Base-by-base conservation (phyloP, 2,797 vertebrate species). In the Helarctos malayanus region DNA sequence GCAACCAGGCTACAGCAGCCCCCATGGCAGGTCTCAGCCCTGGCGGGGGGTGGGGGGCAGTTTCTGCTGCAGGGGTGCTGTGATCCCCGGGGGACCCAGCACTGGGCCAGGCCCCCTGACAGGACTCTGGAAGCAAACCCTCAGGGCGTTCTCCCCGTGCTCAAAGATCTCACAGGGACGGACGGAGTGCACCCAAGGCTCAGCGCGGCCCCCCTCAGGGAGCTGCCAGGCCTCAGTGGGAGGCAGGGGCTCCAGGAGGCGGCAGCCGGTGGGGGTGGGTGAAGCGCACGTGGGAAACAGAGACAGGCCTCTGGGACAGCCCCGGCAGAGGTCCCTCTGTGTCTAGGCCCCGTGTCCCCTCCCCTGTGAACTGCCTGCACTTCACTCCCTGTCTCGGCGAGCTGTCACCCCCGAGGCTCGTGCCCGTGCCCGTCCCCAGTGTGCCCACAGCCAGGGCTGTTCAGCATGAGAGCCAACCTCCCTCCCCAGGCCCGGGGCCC, bases 61-160 rank as follows among this genome's bases (percentile, higher is more conserved):
- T n/a, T 68, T 68, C 32, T 18, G n/a, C 65, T 19, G n/a, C 65
- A 68, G 65, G 23, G 21, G 12, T 5, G 5, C 35, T 32, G 9
- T 45, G 38, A 32, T 45, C 38, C 38, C 54, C 59, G 13, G 3
- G 56, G 47, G 12, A n/a, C 45, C 21, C 47, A 12, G 47, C 63
- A 7, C n/a, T 14, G 0, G 32, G 15, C 29, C 4, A 41, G 49
- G 63, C 41, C 41, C 38, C 45, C 68, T 29, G 41, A 18, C 16
- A 4, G 45, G 79, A 29, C 16, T 7, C 35, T 4, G 23, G 65
- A 29, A 47, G 61, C 23, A 14, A n/a, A 5, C 7, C 1, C 9
- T 10, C 10, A 10, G 61, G 79, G 79, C 11, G 57, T 61, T 49
- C 32, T 2, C 12, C 65, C 27, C 0, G 2, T 0, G 1, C 52